A percentile compares a stretch with the other conserved stretches of the same genome.
Conservation (phyloP, 2,113 vertebrate species). For the Sula dactylatra region DNA sequence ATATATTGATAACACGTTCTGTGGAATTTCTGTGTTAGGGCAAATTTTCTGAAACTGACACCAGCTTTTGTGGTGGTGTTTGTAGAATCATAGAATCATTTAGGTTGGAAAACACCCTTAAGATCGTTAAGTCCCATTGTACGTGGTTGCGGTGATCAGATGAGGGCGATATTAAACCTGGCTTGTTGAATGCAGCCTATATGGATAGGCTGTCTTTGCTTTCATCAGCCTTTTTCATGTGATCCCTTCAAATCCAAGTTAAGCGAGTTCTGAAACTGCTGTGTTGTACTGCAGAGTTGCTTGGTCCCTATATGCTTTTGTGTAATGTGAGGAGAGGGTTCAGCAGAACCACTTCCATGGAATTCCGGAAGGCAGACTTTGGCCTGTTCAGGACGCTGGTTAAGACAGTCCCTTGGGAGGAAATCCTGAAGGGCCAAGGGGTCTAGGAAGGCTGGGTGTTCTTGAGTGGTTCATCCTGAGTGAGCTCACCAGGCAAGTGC, state of each 20-base stretch:
- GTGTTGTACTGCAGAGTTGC: neutral
- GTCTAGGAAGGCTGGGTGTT: too few species aligned
- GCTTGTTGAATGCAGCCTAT: neutral
- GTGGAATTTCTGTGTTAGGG: neutral
- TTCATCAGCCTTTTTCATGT: neutral
- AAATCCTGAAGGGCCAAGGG: too few species aligned
- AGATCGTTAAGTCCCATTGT: accelerated
- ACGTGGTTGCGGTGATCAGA: neutral
- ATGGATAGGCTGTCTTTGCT: neutral
- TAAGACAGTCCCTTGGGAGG: too few species aligned
- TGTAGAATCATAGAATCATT: neutral
- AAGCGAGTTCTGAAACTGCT: neutral
- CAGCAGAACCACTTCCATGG: too few species aligned
- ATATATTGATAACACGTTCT: neutral
- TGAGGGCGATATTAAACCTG: neutral
- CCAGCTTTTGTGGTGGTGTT: neutral
- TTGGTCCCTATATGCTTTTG: neutral
- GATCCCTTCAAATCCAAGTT: neutral
- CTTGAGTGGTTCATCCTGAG: too few species aligned
- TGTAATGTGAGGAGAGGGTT: neutral
- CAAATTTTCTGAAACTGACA: neutral
- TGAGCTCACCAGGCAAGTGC: too few species aligned
- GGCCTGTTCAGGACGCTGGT: too few species aligned
- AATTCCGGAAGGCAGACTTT: too few species aligned
- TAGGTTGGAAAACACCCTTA: neutral